Evolutionary conservation across 2,888 invertebrate genomes (phyloP), one percentile per base, ranked within the genome.

Genomic region (Pristionchus arcanus): DNA sequence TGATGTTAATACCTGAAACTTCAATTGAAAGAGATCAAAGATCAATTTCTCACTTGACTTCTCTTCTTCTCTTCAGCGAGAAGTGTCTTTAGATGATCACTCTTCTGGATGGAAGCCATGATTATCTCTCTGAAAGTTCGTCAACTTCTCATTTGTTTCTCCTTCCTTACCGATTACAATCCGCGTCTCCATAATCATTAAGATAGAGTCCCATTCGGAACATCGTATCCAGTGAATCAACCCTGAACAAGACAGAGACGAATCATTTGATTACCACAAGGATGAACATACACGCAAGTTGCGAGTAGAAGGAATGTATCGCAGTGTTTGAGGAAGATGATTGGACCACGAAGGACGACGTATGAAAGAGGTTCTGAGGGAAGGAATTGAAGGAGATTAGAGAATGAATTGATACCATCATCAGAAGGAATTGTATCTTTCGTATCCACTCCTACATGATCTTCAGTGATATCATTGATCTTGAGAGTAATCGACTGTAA

Each of bases 181-280:
- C 99, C 94, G 99, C 98, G 97, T 98, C 98, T n/a, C 98, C 98
- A 86, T 99, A 96, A 96, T 99, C 98, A 95, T 98, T 98, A 95
- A 99, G 98, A 95, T 98, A 99, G 0, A 99, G 96, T 0, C 98
- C 98, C 0, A 98, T 97, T 81, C 97, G 97, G 91, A 98, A 97
- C 93, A 99, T 96, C 0, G 97, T 97, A 49, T 98, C 97, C 83
- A 98, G 96, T 95, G 98, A 98, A 0, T 98, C 97, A 97, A 98
- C 98, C 42, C 96, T 96, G 86, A 84, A 53, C 15, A n/a, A 53
- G 7, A 28, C n/a, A 16, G 15, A 2, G 31, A 3, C n/a, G 4
- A 28, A 21, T 25, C 34, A 49, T 3, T 11, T 19, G 21, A 86
- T n/a, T n/a, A n/a, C n/a, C n/a, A n/a, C n/a, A n/a, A 28, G 16